Evolutionary conservation across 2,113 vertebrate genomes (phyloP).

Genomic region (Phylloscopus whistleri): DNA sequence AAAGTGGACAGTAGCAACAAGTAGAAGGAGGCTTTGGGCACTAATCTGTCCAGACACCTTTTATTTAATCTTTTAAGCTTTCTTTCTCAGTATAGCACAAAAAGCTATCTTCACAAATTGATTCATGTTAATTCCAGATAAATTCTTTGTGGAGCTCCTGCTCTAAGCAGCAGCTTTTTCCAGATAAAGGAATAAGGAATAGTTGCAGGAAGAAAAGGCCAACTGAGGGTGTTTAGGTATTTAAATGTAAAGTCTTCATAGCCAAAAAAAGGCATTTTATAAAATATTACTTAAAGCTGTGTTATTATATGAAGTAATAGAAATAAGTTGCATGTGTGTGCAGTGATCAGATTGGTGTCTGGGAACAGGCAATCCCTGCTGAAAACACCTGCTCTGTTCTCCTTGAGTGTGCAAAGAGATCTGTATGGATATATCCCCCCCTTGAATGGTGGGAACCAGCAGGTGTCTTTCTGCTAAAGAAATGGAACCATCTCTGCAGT

Average conservation of each 20-base stretch:
- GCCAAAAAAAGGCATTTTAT: background rate
- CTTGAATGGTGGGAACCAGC: background rate
- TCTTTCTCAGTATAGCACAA: background rate
- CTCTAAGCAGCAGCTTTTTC: background rate
- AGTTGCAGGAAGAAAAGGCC: background rate
- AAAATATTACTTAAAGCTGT: background rate
- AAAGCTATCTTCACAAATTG: background rate
- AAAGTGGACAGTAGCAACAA: background rate
- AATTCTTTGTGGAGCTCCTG: background rate
- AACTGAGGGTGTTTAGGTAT: background rate
- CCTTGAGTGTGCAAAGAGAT: background rate
- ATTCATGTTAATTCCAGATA: background rate
- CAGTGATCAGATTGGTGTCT: background rate
- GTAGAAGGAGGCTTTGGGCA: background rate
- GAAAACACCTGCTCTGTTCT: background rate
- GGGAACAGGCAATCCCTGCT: background rate
- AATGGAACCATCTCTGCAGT: background rate
- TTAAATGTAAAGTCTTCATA: background rate
- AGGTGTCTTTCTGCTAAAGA: background rate
- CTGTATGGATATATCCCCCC: rapidly evolving
- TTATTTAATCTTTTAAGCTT: background rate
- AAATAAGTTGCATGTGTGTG: background rate
- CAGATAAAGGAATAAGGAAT: background rate
- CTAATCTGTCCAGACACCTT: background rate
- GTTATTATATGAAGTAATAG: background rate